Conservation (phyloP, 2,113 vertebrate genomes). For the Tylochromis polylepis region DNA sequence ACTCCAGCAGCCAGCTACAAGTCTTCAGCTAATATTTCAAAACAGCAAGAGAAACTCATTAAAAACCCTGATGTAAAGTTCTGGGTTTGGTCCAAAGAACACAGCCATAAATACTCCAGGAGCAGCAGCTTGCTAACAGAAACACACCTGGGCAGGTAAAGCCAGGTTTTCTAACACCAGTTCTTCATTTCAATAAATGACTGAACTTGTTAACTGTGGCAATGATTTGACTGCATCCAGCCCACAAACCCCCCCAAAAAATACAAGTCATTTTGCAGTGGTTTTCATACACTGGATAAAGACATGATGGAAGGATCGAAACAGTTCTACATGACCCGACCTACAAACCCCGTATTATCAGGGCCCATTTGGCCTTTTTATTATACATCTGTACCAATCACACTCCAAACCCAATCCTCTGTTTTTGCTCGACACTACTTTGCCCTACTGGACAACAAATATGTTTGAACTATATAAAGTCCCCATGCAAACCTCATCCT, state of each 20-base stretch:
- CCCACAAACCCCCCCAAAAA: neutral
- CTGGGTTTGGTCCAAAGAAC: neutral
- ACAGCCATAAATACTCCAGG: neutral
- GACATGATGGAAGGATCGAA: neutral
- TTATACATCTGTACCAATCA: neutral
- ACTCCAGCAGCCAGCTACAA: neutral
- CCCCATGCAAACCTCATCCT: neutral
- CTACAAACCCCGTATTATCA: neutral
- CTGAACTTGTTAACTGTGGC: neutral
- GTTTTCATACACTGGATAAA: neutral
- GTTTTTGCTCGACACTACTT: neutral
- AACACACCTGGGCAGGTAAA: neutral
- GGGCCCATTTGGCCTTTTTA: neutral
- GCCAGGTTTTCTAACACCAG: neutral
- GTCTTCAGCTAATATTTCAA: neutral
- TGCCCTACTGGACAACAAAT: neutral
- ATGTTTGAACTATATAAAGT: neutral
- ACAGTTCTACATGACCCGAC: neutral
- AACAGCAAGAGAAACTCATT: neutral
- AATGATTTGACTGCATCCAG: neutral
- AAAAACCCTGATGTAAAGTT: neutral
- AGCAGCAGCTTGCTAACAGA: neutral
- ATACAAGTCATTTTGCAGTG: rapidly evolving
- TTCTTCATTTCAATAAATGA: neutral
- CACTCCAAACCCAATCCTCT: neutral